Conservation (phyloP, 2,797 vertebrate genomes). For the Nyctibius grandis region DNA sequence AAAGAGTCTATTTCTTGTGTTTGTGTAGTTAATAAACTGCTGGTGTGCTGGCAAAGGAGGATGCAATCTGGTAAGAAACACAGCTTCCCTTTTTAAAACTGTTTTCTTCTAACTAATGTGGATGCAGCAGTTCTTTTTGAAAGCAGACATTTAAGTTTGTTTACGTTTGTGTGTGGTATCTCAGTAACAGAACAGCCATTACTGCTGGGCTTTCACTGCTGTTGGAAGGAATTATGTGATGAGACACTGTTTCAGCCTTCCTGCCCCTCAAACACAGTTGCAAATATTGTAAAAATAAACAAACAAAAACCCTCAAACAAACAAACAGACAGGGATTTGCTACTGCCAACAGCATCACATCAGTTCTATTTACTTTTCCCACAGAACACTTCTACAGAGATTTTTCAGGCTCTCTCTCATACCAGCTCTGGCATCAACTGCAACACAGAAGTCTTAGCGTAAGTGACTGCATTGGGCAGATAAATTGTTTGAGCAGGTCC, state of each 20-base stretch:
- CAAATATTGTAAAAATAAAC: constrained; percentile 31
- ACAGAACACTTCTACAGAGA: not conserved
- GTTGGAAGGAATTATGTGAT: not conserved
- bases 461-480: not conserved
- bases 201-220: constrained; percentile 2
- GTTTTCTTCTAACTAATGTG: not conserved
- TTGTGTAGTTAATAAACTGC: not conserved
- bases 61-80: not conserved
- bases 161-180: not conserved
- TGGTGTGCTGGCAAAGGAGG: not conserved
- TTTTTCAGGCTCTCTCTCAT: not conserved
- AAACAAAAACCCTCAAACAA: not conserved
- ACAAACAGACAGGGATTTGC: not conserved
- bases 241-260: constrained; percentile 2
- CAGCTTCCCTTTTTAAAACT: not conserved
- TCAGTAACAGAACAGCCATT: not conserved
- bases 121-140: not conserved
- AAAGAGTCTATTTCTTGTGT: not conserved
- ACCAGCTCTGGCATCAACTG: not conserved
- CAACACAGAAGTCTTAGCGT: rapidly evolving
- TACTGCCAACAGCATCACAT: not conserved
- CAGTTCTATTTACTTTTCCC: not conserved
- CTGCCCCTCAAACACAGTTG: not conserved
- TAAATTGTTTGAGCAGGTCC: not conserved
- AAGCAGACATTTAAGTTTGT: not conserved